Percentiles rank a stretch among this genome's conserved stretches.
phyloP scores from a whole-genome alignment of 2,797 vertebrate species.

The Dermochelys coriacea region DNA sequence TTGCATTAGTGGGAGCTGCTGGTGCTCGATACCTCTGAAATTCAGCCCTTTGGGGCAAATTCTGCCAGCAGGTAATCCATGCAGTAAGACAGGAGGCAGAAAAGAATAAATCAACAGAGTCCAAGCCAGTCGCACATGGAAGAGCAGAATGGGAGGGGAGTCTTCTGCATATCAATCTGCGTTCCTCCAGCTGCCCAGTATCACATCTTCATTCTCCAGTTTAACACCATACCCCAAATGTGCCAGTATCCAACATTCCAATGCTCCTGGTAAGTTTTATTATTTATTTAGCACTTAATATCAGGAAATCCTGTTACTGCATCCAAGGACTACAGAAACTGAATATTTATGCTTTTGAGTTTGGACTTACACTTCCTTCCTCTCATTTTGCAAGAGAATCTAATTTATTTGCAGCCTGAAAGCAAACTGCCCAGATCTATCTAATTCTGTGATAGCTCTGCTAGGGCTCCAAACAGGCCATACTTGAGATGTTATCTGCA shows the following conservation, averaged over 20 bases:
- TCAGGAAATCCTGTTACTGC: not conserved
- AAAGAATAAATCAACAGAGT: not conserved
- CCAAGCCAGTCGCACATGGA: not conserved
- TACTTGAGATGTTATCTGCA: not conserved
- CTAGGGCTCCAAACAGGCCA: not conserved
- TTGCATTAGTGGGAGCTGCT: not conserved
- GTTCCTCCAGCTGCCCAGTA: not conserved
- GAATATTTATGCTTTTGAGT: not conserved
- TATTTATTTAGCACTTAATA: not conserved
- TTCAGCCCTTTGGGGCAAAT: not conserved
- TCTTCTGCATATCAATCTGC: accelerated
- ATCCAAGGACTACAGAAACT: not conserved
- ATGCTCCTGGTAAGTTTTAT: not conserved
- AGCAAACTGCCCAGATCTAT: not conserved
- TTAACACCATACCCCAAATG: not conserved
- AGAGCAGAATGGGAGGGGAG: not conserved
- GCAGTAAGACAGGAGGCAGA: not conserved
- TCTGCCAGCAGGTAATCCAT: not conserved
- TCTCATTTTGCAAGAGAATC: not conserved
- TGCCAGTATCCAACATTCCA: not conserved
- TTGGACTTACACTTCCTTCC: not conserved
- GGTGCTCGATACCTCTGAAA: not conserved
- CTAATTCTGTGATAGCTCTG: not conserved
- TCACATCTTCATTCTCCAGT: not conserved
- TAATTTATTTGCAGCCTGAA: not conserved